Conservation (phyloP, 2,888 invertebrate species). For the Athalia circularis region DNA sequence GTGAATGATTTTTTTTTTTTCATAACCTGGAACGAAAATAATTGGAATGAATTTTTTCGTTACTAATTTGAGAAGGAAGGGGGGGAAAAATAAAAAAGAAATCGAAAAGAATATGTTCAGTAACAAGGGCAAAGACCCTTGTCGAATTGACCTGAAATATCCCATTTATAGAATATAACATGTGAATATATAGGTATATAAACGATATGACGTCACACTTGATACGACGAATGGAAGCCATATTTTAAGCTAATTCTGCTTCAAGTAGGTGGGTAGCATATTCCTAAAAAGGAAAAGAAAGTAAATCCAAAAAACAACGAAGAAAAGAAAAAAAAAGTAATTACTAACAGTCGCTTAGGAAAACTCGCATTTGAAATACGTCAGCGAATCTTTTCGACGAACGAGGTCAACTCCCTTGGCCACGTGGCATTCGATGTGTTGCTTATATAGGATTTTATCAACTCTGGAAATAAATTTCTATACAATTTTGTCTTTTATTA, state of each 20-base stretch:
- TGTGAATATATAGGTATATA: slow-evolving; percentile 8
- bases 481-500: too few species aligned
- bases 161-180: neutral
- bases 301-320: neutral
- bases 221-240: slow-evolving; percentile 22
- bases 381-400: slow-evolving; percentile 22
- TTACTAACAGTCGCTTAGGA: neutral
- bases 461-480: slow-evolving; percentile 31
- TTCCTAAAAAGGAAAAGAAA: neutral
- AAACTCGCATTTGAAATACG: slow-evolving; percentile 42
- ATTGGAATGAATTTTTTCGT: too few species aligned
- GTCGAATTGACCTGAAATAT: too few species aligned
- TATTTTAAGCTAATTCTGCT: slow-evolving; percentile 30
- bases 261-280: neutral
- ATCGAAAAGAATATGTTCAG: too few species aligned
- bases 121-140: too few species aligned
- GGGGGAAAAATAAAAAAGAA: too few species aligned
- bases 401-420: slow-evolving; percentile 39
- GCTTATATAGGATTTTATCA: neutral
- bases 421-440: slow-evolving; percentile 34
- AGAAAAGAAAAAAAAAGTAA: neutral
- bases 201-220: neutral
- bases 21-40: too few species aligned
- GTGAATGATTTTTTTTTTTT: too few species aligned
- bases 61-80: too few species aligned